Evolutionary conservation across 1,140 invertebrate genomes (phyloP).

Genomic region (Cataglyphis hispanica): DNA sequence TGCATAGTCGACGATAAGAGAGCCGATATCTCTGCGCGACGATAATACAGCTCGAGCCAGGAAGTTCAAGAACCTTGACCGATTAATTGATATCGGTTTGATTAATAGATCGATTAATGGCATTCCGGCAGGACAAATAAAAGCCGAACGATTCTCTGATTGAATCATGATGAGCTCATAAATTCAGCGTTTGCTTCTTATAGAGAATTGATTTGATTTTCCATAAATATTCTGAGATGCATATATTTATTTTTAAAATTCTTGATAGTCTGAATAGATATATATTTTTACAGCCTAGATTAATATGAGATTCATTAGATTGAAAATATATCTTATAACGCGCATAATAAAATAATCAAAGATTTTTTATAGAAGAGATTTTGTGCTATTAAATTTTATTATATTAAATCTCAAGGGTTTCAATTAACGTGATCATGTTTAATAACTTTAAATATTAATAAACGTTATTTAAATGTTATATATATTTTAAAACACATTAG

Average conservation of each 20-base stretch:
- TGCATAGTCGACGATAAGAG: conserved; percentile 53
- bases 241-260: not conserved
- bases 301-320: not conserved
- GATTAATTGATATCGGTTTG: conserved; percentile 5
- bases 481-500: not conserved
- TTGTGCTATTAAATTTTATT: not conserved
- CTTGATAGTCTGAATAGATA: not conserved
- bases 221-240: not conserved
- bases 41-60: conserved; percentile 26
- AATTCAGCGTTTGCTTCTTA: not conserved
- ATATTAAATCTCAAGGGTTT: not conserved
- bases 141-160: not conserved
- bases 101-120: conserved; percentile 45
- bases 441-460: not conserved
- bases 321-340: not conserved
- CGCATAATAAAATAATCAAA: not conserved
- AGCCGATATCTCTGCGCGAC: conserved; percentile 8
- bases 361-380: not conserved
- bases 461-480: not conserved
- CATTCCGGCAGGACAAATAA: not conserved
- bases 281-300: not conserved
- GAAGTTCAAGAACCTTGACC: conserved; percentile 14
- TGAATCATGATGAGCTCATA: not conserved
- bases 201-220: not conserved
- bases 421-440: not conserved